phyloP scores from a whole-genome alignment of 2,888 invertebrate genomes.

The Plemyria rubiginata region DNA sequence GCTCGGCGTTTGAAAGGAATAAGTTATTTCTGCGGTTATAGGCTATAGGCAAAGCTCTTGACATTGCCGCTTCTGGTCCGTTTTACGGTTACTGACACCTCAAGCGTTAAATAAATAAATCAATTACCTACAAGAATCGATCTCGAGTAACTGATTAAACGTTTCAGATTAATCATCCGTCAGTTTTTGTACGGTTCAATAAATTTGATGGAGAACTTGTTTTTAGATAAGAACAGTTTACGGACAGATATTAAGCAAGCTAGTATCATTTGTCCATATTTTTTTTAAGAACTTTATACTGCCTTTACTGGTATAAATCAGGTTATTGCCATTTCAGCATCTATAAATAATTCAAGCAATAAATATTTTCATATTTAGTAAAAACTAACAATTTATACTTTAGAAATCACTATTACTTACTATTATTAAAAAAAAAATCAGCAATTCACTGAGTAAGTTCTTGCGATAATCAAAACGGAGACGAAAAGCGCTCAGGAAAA shows the following conservation, averaged over 20 bases:
- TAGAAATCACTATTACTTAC: background rate
- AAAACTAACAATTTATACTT: too few species aligned
- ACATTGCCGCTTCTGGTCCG: conserved; percentile 68
- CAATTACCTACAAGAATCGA: conserved; percentile 53
- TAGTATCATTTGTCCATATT: background rate
- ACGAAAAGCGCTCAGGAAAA: conserved; percentile 29
- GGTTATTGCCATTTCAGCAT: too few species aligned
- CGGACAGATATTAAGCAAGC: conserved; percentile 25
- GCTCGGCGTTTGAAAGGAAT: conserved; percentile 70
- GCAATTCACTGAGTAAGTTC: conserved; percentile 20
- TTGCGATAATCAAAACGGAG: conserved; percentile 22
- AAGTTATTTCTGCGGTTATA: conserved; percentile 65
- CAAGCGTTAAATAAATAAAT: conserved; percentile 54
- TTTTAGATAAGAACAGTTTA: conserved; percentile 42
- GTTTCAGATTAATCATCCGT: conserved; percentile 54
- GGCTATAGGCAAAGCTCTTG: conserved; percentile 61
- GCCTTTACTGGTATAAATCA: too few species aligned
- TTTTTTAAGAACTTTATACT: background rate
- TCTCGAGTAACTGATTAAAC: conserved; percentile 51
- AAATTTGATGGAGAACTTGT: conserved; percentile 52
- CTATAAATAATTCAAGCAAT: too few species aligned
- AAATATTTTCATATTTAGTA: too few species aligned
- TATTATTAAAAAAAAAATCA: background rate
- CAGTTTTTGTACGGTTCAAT: conserved; percentile 52
- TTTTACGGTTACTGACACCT: conserved; percentile 59